Conservation (phyloP, 35 echinoderm and acorn worm genomes). For the Anneissia japonica region DNA sequence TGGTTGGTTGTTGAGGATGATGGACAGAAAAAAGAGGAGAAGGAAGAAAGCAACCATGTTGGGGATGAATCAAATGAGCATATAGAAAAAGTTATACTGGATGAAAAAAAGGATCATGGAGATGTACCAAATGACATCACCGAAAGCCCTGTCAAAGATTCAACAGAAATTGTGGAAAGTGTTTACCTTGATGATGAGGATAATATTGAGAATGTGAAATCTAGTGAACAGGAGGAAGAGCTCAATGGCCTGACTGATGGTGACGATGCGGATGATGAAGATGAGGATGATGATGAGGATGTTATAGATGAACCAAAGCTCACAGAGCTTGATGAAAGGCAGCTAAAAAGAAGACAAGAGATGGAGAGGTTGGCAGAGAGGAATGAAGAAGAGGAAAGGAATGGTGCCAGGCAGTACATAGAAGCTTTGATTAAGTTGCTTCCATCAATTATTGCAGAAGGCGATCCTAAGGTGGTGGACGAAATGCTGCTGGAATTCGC, state of each 20-base stretch:
- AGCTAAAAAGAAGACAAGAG: slow-evolving; percentile 33
- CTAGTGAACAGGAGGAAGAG: slow-evolving; percentile 8
- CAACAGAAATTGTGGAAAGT: background rate
- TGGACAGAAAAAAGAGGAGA: background rate
- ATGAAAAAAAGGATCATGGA: background rate
- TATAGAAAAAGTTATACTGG: background rate
- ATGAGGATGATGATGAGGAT: slow-evolving; percentile 9
- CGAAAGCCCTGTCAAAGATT: background rate
- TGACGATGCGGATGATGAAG: background rate
- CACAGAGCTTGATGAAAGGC: slow-evolving; percentile 7
- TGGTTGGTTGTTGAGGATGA: background rate
- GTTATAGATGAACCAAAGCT: slow-evolving; percentile 1
- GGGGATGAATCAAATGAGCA: background rate
- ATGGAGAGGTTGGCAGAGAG: slow-evolving; percentile 31
- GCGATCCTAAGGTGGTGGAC: slow-evolving; percentile 57
- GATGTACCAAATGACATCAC: background rate
- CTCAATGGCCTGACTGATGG: background rate
- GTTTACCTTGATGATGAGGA: slow-evolving; percentile 1
- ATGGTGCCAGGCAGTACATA: slow-evolving; percentile 79
- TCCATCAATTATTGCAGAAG: slow-evolving; percentile 54
- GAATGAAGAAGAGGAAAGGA: slow-evolving; percentile 65
- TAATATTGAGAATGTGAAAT: slow-evolving; percentile 7
- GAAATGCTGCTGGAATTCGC: slow-evolving; percentile 72
- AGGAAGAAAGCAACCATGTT: slow-evolving; percentile 16
- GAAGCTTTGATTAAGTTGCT: slow-evolving; percentile 61